phyloP scores from a whole-genome alignment of 37 sponge, comb jelly and placozoan species.

The Amphimedon queenslandica region DNA sequence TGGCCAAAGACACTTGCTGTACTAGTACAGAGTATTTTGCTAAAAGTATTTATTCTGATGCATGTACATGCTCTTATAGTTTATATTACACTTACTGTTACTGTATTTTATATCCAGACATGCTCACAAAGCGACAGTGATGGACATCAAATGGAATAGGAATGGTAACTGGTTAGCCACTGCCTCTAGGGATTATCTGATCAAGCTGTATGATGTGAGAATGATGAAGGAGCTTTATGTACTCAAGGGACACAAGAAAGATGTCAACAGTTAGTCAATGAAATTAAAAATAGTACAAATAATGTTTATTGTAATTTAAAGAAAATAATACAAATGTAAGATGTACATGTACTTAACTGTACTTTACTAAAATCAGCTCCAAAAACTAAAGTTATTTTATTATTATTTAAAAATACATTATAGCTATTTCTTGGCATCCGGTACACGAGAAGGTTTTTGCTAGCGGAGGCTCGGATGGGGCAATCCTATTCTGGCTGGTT shows the following conservation, averaged over 20 bases:
- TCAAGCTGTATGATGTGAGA: slow-evolving; percentile 93
- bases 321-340: no score
- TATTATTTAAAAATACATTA: no score
- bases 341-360: no score
- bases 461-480: slow-evolving; percentile 93
- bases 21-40: no score
- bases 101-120: slow-evolving; percentile 62
- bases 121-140: slow-evolving; percentile 88
- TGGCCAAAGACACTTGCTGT: background rate
- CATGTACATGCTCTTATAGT: no score
- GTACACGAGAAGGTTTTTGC: slow-evolving; percentile 88
- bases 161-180: slow-evolving; percentile 97
- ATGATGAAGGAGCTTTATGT: slow-evolving; percentile 91
- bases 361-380: no score
- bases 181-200: slow-evolving; percentile 83
- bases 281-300: background rate
- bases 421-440: slow-evolving; percentile 95
- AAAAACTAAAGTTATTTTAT: no score
- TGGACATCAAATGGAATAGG: slow-evolving; percentile 80
- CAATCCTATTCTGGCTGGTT: slow-evolving; percentile 90
- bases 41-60: no score
- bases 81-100: no score
- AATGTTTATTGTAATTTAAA: no score
- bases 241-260: slow-evolving; percentile 91
- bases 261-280: slow-evolving; percentile 67